These are phyloP conservation scores for Sandelia bainsii DNA, from an alignment of 2,797 vertebrate species.

Conservation along the genomic window DNA sequence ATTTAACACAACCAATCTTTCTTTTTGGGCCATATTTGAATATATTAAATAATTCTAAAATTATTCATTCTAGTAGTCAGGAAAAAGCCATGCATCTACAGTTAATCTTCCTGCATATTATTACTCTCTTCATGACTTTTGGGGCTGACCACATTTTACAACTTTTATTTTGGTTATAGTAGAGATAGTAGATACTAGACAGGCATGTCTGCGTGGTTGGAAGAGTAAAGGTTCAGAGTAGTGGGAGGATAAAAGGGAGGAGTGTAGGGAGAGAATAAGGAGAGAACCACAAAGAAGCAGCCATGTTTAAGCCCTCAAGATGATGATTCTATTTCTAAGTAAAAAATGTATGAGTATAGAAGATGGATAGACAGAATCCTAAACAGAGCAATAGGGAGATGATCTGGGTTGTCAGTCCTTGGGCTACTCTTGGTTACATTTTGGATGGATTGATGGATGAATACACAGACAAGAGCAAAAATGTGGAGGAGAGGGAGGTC, in stretches of 20 bases:
- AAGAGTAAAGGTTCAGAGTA: slow-evolving; percentile 8
- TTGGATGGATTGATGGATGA: slow-evolving; percentile 42
- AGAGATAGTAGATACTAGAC: not conserved
- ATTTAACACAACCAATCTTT: not conserved
- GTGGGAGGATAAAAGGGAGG: slow-evolving; percentile 10
- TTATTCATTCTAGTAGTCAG: not conserved
- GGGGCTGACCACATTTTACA: slow-evolving; percentile 8
- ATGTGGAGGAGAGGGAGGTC: slow-evolving; percentile 43
- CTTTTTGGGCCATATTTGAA: not conserved
- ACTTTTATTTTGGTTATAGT: slow-evolving; percentile 13
- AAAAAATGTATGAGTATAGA: slow-evolving; percentile 32
- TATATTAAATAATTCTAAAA: not conserved
- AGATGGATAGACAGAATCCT: slow-evolving; percentile 36
- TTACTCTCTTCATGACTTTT: not conserved
- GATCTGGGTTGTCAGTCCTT: slow-evolving; percentile 52
- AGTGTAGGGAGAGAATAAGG: not conserved
- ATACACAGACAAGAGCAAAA: slow-evolving; percentile 42
- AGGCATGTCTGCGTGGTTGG: slow-evolving; percentile 1
- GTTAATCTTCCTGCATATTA: not conserved
- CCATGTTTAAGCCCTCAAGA: slow-evolving; percentile 29
- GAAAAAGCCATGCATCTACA: not conserved
- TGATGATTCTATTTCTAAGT: slow-evolving; percentile 46
- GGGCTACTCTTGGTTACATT: slow-evolving; percentile 46
- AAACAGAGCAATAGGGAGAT: slow-evolving; percentile 32
- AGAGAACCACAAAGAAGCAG: slow-evolving; percentile 22